phyloP scores from a whole-genome alignment of 2,888 invertebrate species.

The Bellardia bayeri region DNA sequence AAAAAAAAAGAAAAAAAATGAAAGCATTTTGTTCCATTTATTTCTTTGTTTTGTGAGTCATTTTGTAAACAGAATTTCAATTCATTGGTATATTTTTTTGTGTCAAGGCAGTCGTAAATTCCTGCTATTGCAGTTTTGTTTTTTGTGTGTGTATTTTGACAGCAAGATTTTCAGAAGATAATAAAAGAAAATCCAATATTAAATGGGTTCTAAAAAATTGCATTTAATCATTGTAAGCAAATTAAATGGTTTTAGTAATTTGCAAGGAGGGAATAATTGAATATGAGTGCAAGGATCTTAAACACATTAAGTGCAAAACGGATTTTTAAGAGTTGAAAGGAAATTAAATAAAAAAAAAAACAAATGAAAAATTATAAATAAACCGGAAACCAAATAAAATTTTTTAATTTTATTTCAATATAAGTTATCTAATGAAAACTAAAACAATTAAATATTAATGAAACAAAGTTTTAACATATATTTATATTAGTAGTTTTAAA shows the following conservation, averaged over 20 bases:
- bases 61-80: constrained; percentile 27
- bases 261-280: constrained; percentile 5
- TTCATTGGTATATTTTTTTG: constrained; percentile 23
- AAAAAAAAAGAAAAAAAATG: background rate
- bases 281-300: background rate
- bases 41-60: constrained; percentile 31
- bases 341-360: background rate
- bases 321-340: background rate
- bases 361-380: background rate
- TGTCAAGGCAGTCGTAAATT: constrained; percentile 25
- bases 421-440: too few relatives aligned
- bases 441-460: too few relatives aligned
- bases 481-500: too few relatives aligned
- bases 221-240: constrained; percentile 36
- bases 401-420: too few relatives aligned
- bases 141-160: constrained; percentile 20
- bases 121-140: constrained; percentile 10
- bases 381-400: too few relatives aligned
- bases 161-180: constrained; percentile 35
- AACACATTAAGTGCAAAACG: background rate
- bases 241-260: constrained; percentile 38
- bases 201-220: constrained; percentile 21
- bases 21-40: constrained; percentile 18
- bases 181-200: constrained; percentile 33
- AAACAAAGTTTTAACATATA: too few relatives aligned